Evolutionary conservation across 2,888 invertebrate species (phyloP).

Genomic region (Metallyticus violacea): DNA sequence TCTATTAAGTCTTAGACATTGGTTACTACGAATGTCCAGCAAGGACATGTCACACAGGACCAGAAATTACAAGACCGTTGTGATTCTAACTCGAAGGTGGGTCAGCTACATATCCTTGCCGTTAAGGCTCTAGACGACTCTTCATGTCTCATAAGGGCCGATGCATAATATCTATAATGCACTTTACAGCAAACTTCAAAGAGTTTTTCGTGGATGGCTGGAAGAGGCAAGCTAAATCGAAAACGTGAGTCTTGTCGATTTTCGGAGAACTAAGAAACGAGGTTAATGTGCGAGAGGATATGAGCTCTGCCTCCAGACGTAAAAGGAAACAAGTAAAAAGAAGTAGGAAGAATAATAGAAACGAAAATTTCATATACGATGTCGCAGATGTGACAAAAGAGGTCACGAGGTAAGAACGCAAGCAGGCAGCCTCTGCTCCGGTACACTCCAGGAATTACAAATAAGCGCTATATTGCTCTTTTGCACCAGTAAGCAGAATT

Average conservation of each 20-base stretch:
- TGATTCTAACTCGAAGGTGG: no score
- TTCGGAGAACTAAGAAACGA: background rate
- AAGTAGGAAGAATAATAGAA: background rate
- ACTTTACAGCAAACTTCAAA: background rate
- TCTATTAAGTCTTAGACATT: no score
- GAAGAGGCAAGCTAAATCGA: background rate
- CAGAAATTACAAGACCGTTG: no score
- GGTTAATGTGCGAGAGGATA: background rate
- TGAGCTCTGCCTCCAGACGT: background rate
- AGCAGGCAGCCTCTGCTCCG: background rate
- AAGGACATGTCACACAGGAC: no score
- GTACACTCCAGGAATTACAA: background rate
- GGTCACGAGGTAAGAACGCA: background rate
- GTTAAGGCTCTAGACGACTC: no score
- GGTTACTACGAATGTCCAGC: no score
- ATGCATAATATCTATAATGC: background rate
- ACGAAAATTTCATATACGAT: background rate
- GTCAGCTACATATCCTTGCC: no score
- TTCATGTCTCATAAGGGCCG: no score
- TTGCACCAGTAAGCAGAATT: no score
- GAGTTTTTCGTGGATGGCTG: background rate
- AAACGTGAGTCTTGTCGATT: background rate
- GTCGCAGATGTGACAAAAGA: background rate
- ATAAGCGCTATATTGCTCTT: background rate
- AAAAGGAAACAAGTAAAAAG: background rate